Conservation (phyloP, 2,888 invertebrate genomes). For the Ashinkailepas kermadecensis region DNA sequence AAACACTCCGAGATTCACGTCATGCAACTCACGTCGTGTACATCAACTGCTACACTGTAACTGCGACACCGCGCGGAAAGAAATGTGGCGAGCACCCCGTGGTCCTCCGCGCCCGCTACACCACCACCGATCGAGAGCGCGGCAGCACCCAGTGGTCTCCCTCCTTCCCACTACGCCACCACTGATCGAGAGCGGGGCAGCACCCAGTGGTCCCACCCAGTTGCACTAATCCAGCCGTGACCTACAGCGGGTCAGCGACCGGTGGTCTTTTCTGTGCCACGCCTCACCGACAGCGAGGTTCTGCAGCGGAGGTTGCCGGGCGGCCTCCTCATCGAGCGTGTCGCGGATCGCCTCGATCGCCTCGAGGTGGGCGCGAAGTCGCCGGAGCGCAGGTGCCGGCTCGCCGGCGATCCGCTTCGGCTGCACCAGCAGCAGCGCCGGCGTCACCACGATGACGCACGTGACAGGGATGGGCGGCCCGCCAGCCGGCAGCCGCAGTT, state of each 20-base stretch:
- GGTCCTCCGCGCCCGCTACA: too few species aligned
- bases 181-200: too few species aligned
- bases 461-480: not conserved
- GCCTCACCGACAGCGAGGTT: not conserved
- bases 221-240: too few species aligned
- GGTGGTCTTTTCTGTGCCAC: not conserved
- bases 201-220: too few species aligned
- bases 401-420: conserved; percentile 1
- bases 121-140: too few species aligned
- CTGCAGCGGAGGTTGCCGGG: not conserved
- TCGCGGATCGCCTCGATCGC: not conserved
- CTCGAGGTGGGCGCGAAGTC: not conserved
- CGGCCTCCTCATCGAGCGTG: not conserved
- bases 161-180: too few species aligned
- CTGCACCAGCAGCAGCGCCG: not conserved
- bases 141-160: too few species aligned
- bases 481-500: conserved; percentile 1
- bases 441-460: not conserved
- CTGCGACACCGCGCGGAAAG: too few species aligned
- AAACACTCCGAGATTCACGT: too few species aligned
- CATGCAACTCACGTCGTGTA: too few species aligned
- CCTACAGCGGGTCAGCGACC: not conserved
- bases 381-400: not conserved
- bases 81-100: too few species aligned
- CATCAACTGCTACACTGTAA: too few species aligned